Evolutionary conservation across 2,113 vertebrate species (phyloP).

Genomic region (Tiliqua scincoides): DNA sequence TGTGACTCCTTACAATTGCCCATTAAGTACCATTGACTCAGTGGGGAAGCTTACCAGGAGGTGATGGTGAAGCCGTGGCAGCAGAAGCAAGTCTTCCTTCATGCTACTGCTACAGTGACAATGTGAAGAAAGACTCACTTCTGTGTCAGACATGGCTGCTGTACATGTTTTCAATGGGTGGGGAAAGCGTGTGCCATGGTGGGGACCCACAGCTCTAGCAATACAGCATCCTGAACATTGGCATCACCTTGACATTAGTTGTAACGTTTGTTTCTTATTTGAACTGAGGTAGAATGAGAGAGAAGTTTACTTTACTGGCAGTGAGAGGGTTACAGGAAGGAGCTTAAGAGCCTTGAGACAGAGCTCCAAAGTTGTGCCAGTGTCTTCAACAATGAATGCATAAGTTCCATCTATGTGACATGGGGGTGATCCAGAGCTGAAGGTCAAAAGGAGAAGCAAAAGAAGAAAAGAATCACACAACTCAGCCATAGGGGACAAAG

Average conservation of each 20-base stretch:
- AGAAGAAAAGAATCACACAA: conserved; percentile 11
- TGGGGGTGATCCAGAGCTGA: conserved; percentile 4
- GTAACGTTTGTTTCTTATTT: not conserved
- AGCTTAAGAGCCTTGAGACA: conserved; percentile 28
- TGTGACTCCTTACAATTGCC: no score
- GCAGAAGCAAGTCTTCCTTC: no score
- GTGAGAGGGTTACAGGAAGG: conserved; percentile 1
- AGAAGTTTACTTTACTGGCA: fast-evolving
- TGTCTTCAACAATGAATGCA: conserved; percentile 18
- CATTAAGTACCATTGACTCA: no score
- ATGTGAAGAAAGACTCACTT: no score
- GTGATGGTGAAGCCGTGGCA: no score
- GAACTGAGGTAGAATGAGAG: not conserved
- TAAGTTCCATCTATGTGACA: conserved; percentile 19
- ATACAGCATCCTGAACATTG: no score
- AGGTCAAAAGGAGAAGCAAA: conserved; percentile 14
- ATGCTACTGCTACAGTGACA: no score
- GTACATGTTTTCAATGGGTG: no score
- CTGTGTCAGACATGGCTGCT: no score
- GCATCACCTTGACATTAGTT: not conserved
- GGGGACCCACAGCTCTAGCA: no score
- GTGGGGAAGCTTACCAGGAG: no score
- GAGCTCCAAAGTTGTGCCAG: not conserved
- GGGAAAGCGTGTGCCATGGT: not conserved
- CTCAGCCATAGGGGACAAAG: conserved; percentile 13